phyloP scores from a whole-genome alignment of 2,113 vertebrate genomes.

The Pithys albifrons region DNA sequence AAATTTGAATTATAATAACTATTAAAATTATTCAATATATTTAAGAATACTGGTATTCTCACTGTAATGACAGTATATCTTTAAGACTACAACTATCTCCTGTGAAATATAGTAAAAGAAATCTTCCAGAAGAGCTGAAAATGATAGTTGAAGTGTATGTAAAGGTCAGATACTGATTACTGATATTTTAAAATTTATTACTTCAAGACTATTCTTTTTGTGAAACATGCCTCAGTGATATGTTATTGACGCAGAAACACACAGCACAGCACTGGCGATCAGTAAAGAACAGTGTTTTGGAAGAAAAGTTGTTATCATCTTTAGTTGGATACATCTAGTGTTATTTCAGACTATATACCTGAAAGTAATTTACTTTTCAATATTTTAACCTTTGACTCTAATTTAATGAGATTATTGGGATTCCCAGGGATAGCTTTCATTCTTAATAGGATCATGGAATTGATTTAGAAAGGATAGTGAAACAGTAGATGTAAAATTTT shows the following conservation, averaged over 20 bases:
- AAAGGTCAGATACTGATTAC: constrained; percentile 32
- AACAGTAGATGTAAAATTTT: background rate
- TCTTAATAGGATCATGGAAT: background rate
- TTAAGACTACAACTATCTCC: background rate
- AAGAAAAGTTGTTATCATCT: background rate
- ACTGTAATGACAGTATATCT: background rate
- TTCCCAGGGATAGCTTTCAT: background rate
- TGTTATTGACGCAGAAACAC: background rate
- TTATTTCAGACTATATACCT: background rate
- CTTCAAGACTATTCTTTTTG: background rate
- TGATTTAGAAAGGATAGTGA: background rate
- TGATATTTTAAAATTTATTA: background rate
- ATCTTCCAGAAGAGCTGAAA: background rate
- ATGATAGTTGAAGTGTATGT: background rate
- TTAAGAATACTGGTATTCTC: background rate
- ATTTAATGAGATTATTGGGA: background rate
- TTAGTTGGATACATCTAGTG: background rate
- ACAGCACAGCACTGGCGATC: background rate
- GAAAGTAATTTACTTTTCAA: background rate
- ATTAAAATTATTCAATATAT: background rate
- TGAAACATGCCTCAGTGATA: background rate
- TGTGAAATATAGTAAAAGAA: background rate
- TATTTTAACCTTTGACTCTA: background rate
- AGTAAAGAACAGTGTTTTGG: background rate
- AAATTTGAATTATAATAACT: background rate